A percentile compares a stretch with the other conserved stretches of the same genome.
phyloP scores from a whole-genome alignment of 2,113 vertebrate genomes.

The Neotragus moschatus region DNA sequence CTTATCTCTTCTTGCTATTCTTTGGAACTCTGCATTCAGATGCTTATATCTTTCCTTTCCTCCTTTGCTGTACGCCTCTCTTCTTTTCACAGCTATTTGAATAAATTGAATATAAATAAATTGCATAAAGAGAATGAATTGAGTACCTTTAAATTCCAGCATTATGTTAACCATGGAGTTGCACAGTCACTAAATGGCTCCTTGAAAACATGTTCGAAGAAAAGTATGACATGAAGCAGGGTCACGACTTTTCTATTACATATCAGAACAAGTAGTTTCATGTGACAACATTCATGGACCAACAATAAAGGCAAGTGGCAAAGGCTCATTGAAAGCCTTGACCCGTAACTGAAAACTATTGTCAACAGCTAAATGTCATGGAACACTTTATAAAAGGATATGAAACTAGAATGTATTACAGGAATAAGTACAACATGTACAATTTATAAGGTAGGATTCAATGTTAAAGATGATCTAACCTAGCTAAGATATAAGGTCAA shows the following conservation, averaged over 20 bases:
- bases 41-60: too few relatives aligned
- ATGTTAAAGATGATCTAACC: not conserved
- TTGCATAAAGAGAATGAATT: too few relatives aligned
- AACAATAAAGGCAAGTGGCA: not conserved
- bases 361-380: not conserved
- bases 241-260: not conserved
- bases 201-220: not conserved
- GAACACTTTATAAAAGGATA: not conserved
- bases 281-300: not conserved
- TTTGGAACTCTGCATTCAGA: too few relatives aligned
- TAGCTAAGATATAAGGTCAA: conserved; percentile 7
- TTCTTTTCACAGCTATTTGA: too few relatives aligned
- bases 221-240: not conserved
- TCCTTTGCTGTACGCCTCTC: too few relatives aligned
- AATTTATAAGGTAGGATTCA: not conserved
- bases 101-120: too few relatives aligned
- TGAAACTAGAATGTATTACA: not conserved
- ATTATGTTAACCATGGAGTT: not conserved
- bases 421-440: not conserved
- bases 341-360: not conserved
- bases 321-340: not conserved
- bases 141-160: not conserved
- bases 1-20: too few relatives aligned
- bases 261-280: not conserved
- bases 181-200: not conserved